phyloP scores from a whole-genome alignment of 2,797 vertebrate species.

The Botia almorhae region DNA sequence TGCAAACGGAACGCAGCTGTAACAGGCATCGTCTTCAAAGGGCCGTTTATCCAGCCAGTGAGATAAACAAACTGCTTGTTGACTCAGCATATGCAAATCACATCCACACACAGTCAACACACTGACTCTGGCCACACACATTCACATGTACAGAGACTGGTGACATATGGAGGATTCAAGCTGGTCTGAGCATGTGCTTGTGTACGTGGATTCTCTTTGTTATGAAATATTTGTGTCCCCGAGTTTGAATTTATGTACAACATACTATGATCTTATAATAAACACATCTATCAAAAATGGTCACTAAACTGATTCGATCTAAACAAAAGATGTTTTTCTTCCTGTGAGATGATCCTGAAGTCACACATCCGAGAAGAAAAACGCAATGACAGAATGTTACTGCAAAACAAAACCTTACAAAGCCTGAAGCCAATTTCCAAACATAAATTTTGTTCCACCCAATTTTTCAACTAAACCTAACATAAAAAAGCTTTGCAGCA shows the following conservation, averaged over 20 bases:
- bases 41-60: constrained; percentile 30
- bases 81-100: constrained; percentile 44
- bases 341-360: background rate
- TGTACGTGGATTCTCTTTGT: constrained; percentile 15
- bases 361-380: background rate
- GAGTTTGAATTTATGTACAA: background rate
- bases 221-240: background rate
- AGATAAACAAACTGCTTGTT: constrained; percentile 13
- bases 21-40: constrained; percentile 3
- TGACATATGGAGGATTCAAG: background rate
- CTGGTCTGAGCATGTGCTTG: background rate
- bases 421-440: background rate
- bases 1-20: constrained; percentile 6
- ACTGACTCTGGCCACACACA: constrained; percentile 36
- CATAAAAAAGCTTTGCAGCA: background rate
- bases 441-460: background rate
- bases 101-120: constrained; percentile 19
- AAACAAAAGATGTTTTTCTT: background rate
- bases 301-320: background rate
- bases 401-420: background rate
- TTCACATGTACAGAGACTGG: background rate
- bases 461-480: background rate
- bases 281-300: background rate
- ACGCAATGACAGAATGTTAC: background rate
- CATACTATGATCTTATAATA: background rate